Evolutionary conservation across 2,113 vertebrate species (phyloP).

Genomic region (Melanerpes aurifrons): DNA sequence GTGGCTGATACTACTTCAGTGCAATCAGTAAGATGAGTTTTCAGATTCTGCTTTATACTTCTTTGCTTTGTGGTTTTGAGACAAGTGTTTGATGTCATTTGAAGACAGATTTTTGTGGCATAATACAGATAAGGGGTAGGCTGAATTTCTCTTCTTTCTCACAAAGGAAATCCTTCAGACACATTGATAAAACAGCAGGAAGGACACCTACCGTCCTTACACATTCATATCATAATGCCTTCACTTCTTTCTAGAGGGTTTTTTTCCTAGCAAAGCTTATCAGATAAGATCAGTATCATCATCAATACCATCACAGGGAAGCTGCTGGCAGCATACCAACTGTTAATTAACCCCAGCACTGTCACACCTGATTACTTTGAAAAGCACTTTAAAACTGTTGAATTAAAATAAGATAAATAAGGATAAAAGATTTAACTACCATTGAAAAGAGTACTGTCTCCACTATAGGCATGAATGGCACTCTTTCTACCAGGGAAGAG

Average conservation of each 20-base stretch:
- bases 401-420: conserved; percentile 56
- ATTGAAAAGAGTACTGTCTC: background rate
- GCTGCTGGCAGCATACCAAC: conserved; percentile 55
- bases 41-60: background rate
- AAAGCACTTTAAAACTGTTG: conserved; percentile 19
- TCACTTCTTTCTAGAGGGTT: background rate
- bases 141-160: conserved; percentile 31
- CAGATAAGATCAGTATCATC: conserved; percentile 62
- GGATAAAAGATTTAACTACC: conserved; percentile 39
- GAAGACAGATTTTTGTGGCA: conserved; percentile 38
- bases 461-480: background rate
- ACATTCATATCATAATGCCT: conserved; percentile 32
- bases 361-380: conserved; percentile 61
- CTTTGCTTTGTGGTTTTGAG: conserved; percentile 28
- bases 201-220: conserved; percentile 64
- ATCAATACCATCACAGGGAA: conserved; percentile 25
- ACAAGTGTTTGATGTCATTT: conserved; percentile 44
- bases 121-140: background rate
- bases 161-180: conserved; percentile 49
- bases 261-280: background rate
- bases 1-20: background rate
- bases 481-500: background rate
- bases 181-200: conserved; percentile 50
- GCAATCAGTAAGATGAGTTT: background rate
- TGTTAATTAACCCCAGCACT: conserved; percentile 59